These are phyloP conservation scores for Scytalopus superciliaris DNA, from an alignment of 2,113 vertebrate species.

Conservation along the genomic window DNA sequence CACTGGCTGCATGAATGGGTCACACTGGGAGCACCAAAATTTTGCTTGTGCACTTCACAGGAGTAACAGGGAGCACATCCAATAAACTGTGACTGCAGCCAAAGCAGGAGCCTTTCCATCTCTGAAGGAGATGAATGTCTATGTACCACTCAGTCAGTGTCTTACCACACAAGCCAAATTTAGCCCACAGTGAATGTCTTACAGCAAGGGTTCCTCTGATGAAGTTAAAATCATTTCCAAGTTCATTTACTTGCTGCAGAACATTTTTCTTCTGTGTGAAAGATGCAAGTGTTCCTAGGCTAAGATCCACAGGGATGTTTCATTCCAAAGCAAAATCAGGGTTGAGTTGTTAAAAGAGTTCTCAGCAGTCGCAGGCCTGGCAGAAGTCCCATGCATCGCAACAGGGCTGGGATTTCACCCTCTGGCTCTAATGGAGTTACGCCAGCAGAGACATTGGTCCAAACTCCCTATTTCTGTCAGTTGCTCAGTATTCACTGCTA, in stretches of 20 bases:
- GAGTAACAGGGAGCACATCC: not conserved
- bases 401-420: constrained; percentile 18
- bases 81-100: not conserved
- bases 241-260: not conserved
- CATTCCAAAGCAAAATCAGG: not conserved
- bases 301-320: constrained; percentile 6
- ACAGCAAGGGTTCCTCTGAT: not conserved
- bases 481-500: not conserved
- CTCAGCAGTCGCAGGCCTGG: not conserved
- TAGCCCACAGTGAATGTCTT: not conserved
- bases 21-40: not conserved
- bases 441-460: not conserved
- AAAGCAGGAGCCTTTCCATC: not conserved
- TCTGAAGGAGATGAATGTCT: not conserved
- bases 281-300: not conserved
- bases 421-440: not conserved
- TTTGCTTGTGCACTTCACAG: not conserved
- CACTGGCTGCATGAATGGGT: not conserved
- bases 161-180: not conserved
- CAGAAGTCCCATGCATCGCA: not conserved
- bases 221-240: not conserved
- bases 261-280: not conserved
- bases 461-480: not conserved
- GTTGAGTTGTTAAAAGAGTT: constrained; percentile 22
- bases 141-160: not conserved